Evolutionary conservation across 2,888 invertebrate genomes (phyloP).

Genomic region (Chrysomela aeneicollis): DNA sequence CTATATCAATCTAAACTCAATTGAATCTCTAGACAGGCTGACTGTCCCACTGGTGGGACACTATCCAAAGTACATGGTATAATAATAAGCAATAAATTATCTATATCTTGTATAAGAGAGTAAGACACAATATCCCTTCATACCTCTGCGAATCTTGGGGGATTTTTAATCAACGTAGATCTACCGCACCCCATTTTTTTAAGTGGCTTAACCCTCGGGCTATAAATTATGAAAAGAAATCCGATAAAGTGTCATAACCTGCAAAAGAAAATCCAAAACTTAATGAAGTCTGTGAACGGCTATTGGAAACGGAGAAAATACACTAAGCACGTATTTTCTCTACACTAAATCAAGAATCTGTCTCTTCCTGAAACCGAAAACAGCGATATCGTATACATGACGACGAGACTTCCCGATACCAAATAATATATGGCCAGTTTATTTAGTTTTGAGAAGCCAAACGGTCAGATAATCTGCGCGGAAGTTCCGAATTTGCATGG

Average conservation of each 20-base stretch:
- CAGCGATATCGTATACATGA: constrained; percentile 48
- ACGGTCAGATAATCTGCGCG: constrained; percentile 42
- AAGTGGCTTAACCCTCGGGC: constrained; percentile 41
- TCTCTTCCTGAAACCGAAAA: constrained; percentile 42
- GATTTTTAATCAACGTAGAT: constrained; percentile 38
- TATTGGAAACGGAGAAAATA: constrained; percentile 40
- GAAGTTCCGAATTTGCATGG: constrained; percentile 36
- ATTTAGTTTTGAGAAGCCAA: constrained; percentile 44
- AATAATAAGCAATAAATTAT: background rate
- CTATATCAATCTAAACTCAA: no score
- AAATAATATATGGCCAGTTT: constrained; percentile 52
- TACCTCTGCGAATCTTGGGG: constrained; percentile 32
- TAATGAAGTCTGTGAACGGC: constrained; percentile 43
- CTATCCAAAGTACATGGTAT: background rate
- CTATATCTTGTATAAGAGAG: background rate
- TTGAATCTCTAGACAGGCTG: no score
- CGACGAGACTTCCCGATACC: constrained; percentile 47
- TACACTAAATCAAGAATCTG: constrained; percentile 49
- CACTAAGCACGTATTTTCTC: constrained; percentile 47
- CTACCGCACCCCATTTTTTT: constrained; percentile 35
- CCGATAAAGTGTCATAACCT: constrained; percentile 46
- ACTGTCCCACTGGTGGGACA: background rate
- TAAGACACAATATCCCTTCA: constrained; percentile 19
- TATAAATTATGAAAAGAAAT: constrained; percentile 52
- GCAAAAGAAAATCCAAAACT: constrained; percentile 46